Base-by-base conservation (phyloP, 2,888 invertebrate genomes). In the Toxonevra muliebris region DNA sequence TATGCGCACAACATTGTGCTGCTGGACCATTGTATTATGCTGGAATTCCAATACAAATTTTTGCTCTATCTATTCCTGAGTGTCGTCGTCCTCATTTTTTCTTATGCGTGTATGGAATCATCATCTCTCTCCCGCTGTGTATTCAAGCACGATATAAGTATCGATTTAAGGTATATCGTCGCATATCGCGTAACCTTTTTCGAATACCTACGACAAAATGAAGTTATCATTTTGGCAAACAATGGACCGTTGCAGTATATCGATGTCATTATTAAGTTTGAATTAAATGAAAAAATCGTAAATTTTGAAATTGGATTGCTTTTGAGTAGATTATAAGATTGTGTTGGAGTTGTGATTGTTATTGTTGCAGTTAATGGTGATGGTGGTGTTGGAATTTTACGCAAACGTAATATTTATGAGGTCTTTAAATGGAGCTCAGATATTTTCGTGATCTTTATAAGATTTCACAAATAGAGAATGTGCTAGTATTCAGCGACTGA, bases 151-250 rank as follows among this genome's bases (percentile, higher is more conserved):
- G n/a, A n/a, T n/a, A n/a, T n/a, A n/a, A n/a, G n/a, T n/a, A n/a
- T n/a, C 48, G 19, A 30, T 54, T 57, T 12, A 9, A 48, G 45
- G 30, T 60, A 43, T n/a, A 12, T n/a, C 53, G 48, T 41, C 20
- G 50, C 48, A 55, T 48, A 42, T 61, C 41, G 54, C 59, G 50
- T 20, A 8, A 43, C 54, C 20, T 45, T 60, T 54, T 30, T 42
- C 45, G 57, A 30, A 45, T n/a, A 20, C n/a, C 53, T 40, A 19
- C 15, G 19, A 54, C 63, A 50, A 69, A 30, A 69, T 69, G 62
- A 69, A 69, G 69, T 63, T 69, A 69, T 69, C 69, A 69, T 59
- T 43, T 60, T 52, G 20, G n/a, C 66, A 40, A 60, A 60, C 65
- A 69, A 65, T 64, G 50, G 45, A 45, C 17, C 53, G 17, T 30